These are phyloP conservation scores for Nebria brevicollis DNA, from an alignment of 2,888 invertebrate genomes.

Conservation along the genomic window DNA sequence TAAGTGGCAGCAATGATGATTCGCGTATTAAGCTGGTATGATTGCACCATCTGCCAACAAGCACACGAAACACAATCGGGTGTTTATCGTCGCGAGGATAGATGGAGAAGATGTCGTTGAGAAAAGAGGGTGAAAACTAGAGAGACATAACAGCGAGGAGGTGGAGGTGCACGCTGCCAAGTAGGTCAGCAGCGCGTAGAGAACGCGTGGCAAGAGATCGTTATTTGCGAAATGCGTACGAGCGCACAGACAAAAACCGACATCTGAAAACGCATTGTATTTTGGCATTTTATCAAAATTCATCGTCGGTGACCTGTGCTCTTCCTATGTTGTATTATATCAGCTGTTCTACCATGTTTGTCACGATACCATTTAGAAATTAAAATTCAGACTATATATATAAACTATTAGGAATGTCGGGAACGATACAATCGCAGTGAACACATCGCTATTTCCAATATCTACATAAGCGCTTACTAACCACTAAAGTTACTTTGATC, in stretches of 20 bases:
- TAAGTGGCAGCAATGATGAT: no score
- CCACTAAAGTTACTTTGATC: no score
- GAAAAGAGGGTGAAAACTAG: neutral
- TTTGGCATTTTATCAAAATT: slow-evolving; percentile 26
- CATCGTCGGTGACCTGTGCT: neutral
- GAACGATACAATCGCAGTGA: neutral
- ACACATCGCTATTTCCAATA: no score
- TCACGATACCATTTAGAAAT: neutral
- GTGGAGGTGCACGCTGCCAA: slow-evolving; percentile 16
- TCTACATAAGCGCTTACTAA: no score
- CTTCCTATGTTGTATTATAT: slow-evolving; percentile 2
- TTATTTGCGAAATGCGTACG: slow-evolving; percentile 15
- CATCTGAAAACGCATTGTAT: slow-evolving; percentile 23
- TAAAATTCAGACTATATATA: neutral
- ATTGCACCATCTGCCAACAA: neutral
- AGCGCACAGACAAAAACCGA: neutral
- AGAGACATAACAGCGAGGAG: neutral
- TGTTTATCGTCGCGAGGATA: neutral
- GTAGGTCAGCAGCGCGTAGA: slow-evolving; percentile 20
- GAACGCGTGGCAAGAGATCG: slow-evolving; percentile 20
- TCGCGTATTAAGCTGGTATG: no score
- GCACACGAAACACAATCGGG: neutral
- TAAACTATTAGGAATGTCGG: neutral
- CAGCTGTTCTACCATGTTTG: slow-evolving; percentile 30
- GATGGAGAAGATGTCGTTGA: neutral